Evolutionary conservation across 1,140 invertebrate species (phyloP), one percentile per base, ranked within the genome.

Genomic region (Aphidius ervi): DNA sequence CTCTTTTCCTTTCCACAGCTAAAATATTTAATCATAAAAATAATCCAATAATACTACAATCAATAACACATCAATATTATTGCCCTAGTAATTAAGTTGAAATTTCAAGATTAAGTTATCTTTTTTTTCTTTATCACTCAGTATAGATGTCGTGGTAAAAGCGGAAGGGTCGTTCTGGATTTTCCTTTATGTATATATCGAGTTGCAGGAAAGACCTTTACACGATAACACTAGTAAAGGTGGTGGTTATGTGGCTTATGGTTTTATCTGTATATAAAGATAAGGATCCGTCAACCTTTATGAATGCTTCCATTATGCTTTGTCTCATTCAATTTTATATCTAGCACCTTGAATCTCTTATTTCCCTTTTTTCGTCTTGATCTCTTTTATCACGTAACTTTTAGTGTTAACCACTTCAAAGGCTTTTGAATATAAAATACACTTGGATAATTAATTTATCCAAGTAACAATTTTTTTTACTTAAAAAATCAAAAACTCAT

Each of bases 251-350:
- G 66, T 31, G 23, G 23, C 23, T 31, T 31, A 31, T 31, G 23
- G 23, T 31, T 1, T 67, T 60, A 63, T 65, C 59, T 65, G 55
- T 69, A 70, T 73, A 67, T 54, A 52, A 53, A 71, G 73, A 76
- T 75, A 76, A 75, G 73, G 67, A 70, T 68, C 71, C 71, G 71
- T 68, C 72, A 76, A 74, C 71, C 74, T 73, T 76, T 75, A 72
- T 72, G 72, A 75, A 76, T 75, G 72, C 71, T 66, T 73, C 71
- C 69, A 75, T 76, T 77, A 73, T 75, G 39, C 49, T 4, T 20
- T 10, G 37, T 61, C 60, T 52, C 56, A 57, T 58, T 31, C 23
- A 31, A 31, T 43, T 49, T 59, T 63, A 56, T 62, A 59, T 68
- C 67, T 64, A 59, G 59, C 39, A 37, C 37, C 42, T 48, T 9